Evolutionary conservation across 2,113 vertebrate species (phyloP), one percentile per base, ranked within the genome.

Genomic region (Hiodon alosoides): DNA sequence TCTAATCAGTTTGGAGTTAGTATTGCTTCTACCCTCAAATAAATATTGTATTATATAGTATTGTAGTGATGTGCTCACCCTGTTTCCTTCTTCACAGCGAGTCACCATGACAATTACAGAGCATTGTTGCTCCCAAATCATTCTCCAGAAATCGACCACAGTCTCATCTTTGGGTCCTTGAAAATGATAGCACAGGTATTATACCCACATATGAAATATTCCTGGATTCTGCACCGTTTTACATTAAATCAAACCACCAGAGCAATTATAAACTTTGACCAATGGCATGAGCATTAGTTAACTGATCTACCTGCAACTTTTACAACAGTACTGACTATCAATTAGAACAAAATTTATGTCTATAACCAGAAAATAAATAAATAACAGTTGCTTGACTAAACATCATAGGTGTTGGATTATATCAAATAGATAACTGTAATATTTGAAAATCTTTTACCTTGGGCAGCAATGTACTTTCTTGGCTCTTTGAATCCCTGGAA

Each of bases 101-200:
- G 97, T 98, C 81, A 99, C 96, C 97, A 99, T 99, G 80, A 99
- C 96, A 73, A 99, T 94, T 66, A 98, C 92, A 0, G 97, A 97
- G 72, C 94, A 94, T 75, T 98, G 94, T 79, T 98, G 95, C 77
- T 99, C 97, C 97, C 96, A 99, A 81, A 98, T 89, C 97, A 99
- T 99, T 86, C 93, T 94, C 97, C 97, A 99, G 85, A 99, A 98
- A 83, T 98, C 95, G 78, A 87, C 80, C 0, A 94, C 86, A 3
- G 95, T 99, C 82, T 99, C 97, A 9, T 98, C 95, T 79, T 97
- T 96, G 4, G 97, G 97, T 0, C 96, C 97, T 99, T 48, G 74
- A 2, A 72, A 10, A 11, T 16, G 53, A 70, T 83, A 50, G 66
- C 2, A n/a, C 47, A 58, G 46, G 16, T 31, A 51, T 10, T 11